Base-by-base conservation (phyloP, 2,797 vertebrate genomes). In the Pogonophryne albipinna region DNA sequence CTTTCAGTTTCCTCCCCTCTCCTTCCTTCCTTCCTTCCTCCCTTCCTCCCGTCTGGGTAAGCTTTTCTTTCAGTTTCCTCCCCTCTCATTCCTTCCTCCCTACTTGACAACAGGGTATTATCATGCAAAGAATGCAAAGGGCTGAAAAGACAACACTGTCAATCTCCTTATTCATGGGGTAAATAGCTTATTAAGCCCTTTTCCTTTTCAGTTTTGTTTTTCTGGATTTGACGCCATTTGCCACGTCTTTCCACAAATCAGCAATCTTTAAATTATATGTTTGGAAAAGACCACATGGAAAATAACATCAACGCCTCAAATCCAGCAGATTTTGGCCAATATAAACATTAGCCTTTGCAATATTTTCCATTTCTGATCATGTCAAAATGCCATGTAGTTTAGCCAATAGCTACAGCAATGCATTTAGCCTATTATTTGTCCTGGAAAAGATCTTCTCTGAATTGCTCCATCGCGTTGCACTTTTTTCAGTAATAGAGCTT, bases 121-220 rank as follows among this genome's bases (percentile, higher is more conserved):
- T 90, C 90, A 90, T 90, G 86, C 83, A 78, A 88, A 83, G 87
- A 91, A 88, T 92, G 84, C 83, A 78, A 78, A 72, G 71, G 69
- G 70, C 78, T 79, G 79, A 76, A 77, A 85, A 84, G 47, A 76
- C 71, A 49, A 61, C 71, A 71, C 56, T 4, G 61, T 51, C 77
- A 72, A 65, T 62, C 67, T 84, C 46, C 47, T 69, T 41, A 14
- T 80, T 69, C 72, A 74, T 46, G 50, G 42, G 17, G 49, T 16
- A 10, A 49, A 57, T 4, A 6, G 46, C 2, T 45, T 12, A 10
- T 55, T 59, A 44, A 19, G 11, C 45, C 0, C 11, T 31, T 38
- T 58, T 16, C 16, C 14, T 62, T 14, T n/a, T 13, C 56, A 51
- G 53, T 13, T 66, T 61, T 57, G 50, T 41, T 12, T n/a, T 9